A percentile compares a stretch with the other conserved stretches of the same genome.
phyloP scores from a whole-genome alignment of 2,113 vertebrate species.

The Physeter macrocephalus region DNA sequence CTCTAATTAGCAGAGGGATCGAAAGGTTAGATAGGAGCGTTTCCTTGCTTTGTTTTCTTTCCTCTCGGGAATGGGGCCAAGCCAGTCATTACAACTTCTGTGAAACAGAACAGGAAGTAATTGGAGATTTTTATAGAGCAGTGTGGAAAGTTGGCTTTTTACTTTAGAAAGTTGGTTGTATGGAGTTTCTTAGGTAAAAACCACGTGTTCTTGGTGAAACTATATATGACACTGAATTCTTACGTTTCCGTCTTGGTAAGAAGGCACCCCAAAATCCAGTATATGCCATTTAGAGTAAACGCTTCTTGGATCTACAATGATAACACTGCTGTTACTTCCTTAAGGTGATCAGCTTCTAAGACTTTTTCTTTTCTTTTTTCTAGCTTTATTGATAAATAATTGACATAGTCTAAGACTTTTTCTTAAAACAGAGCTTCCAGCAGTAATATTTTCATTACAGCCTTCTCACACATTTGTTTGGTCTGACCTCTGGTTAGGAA shows the following conservation, averaged over 20 bases:
- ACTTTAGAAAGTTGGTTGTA: background rate
- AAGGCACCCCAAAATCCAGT: background rate
- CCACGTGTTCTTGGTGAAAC: background rate
- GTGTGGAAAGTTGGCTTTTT: background rate
- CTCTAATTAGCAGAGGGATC: background rate
- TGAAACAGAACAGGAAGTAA: constrained; percentile 32
- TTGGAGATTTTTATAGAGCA: constrained; percentile 1
- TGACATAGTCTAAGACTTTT: background rate
- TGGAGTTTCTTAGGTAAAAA: background rate
- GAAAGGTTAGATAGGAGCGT: background rate
- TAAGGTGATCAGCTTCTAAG: background rate
- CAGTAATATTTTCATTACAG: background rate
- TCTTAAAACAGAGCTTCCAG: background rate
- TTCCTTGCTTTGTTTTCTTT: background rate
- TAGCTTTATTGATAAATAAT: background rate
- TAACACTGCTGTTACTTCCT: background rate
- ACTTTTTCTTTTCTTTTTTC: background rate
- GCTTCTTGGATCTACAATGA: background rate
- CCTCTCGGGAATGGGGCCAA: background rate
- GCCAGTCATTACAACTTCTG: background rate
- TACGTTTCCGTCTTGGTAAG: background rate
- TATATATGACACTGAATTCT: background rate
- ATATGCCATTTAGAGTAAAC: background rate
- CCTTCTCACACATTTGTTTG: background rate
- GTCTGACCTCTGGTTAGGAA: background rate